Conservation (phyloP, 2,888 invertebrate species). For the Phengaris arion region DNA sequence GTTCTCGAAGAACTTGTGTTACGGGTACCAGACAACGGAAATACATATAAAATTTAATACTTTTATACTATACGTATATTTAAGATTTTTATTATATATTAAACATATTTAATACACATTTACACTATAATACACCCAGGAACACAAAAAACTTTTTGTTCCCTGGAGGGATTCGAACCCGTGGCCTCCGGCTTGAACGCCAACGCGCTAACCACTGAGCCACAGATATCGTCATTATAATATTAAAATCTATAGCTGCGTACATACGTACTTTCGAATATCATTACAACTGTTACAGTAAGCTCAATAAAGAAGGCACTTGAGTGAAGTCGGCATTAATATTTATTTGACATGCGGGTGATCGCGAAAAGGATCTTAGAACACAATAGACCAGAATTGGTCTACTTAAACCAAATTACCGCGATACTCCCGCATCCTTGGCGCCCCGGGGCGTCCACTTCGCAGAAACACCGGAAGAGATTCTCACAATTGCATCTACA, state of each 20-base stretch:
- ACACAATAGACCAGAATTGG: conserved; percentile 68
- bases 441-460: conserved; percentile 54
- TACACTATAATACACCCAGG: too few species aligned
- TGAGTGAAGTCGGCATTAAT: conserved; percentile 50
- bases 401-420: conserved; percentile 75
- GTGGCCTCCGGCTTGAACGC: too few species aligned
- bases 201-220: too few species aligned
- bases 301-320: conserved; percentile 31
- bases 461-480: conserved; percentile 39
- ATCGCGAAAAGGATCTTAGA: conserved; percentile 65
- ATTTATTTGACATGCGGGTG: conserved; percentile 71
- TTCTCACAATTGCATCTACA: conserved; percentile 37
- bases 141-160: too few species aligned
- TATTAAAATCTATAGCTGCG: not conserved
- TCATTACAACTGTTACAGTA: not conserved
- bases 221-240: not conserved
- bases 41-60: too few species aligned
- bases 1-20: too few species aligned
- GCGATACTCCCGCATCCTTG: conserved; percentile 72
- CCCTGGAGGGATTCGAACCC: too few species aligned
- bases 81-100: too few species aligned
- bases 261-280: not conserved
- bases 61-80: too few species aligned
- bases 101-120: too few species aligned
- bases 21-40: too few species aligned